phyloP scores from a whole-genome alignment of 2,888 invertebrate species.

The Hyalella azteca region DNA sequence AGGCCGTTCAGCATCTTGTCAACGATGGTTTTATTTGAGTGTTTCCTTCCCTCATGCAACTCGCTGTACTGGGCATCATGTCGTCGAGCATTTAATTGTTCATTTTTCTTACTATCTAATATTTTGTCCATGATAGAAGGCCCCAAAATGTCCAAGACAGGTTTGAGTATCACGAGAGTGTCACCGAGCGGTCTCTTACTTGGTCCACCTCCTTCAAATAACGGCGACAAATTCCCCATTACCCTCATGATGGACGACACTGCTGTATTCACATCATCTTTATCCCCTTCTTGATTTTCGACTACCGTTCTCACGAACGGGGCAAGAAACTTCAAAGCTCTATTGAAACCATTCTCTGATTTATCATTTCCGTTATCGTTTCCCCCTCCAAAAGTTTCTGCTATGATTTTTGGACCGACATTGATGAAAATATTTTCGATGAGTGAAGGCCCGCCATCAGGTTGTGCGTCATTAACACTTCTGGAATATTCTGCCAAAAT shows the following conservation, averaged over 20 bases:
- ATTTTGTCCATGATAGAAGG: constrained; percentile 30
- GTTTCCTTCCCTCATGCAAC: too few relatives aligned
- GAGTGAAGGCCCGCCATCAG: background rate
- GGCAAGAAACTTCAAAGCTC: background rate
- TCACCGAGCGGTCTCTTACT: background rate
- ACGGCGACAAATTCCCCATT: background rate
- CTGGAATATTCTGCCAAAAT: background rate
- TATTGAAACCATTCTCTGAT: background rate
- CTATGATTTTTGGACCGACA: constrained; percentile 24
- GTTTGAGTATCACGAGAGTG: constrained; percentile 22
- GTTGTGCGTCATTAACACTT: background rate
- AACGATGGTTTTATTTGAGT: background rate
- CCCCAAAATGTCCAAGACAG: constrained; percentile 10
- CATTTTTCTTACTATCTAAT: background rate
- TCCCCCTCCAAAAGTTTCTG: background rate
- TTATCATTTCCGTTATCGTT: background rate
- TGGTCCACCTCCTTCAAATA: background rate
- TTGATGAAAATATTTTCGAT: constrained; percentile 23
- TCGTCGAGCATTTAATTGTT: background rate
- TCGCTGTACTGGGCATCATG: too few relatives aligned
- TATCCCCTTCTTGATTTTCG: background rate
- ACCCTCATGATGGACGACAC: background rate
- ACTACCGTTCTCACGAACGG: constrained; percentile 24
- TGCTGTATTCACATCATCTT: constrained; percentile 6
- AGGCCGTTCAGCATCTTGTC: constrained; percentile 6